Evolutionary conservation across 2,797 vertebrate genomes (phyloP).

Genomic region (Schizopygopsis pylzovi): DNA sequence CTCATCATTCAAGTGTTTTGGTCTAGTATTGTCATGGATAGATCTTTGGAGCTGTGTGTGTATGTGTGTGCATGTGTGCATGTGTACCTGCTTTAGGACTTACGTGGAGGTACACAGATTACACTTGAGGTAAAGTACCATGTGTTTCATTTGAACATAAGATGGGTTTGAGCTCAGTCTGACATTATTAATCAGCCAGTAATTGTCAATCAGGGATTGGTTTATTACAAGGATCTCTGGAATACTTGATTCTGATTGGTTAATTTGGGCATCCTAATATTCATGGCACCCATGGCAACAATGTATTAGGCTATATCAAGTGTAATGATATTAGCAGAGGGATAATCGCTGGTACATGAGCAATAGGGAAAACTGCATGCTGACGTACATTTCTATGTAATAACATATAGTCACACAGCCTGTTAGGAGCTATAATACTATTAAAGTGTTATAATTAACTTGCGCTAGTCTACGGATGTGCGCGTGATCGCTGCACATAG

Average conservation of each 20-base stretch:
- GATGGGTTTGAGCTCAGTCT: constrained; percentile 12
- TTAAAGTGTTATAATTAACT: too few relatives aligned
- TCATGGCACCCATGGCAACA: neutral
- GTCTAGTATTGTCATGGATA: constrained; percentile 30
- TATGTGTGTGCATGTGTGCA: neutral
- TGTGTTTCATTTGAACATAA: constrained; percentile 4
- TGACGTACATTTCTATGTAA: too few relatives aligned
- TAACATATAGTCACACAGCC: too few relatives aligned
- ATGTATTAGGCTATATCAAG: neutral
- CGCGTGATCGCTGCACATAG: too few relatives aligned
- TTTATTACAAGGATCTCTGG: neutral
- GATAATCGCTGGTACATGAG: too few relatives aligned
- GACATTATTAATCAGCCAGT: neutral
- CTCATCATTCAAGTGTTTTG: constrained; percentile 44
- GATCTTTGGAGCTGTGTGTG: constrained; percentile 6
- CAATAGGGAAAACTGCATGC: too few relatives aligned
- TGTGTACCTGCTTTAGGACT: constrained; percentile 16
- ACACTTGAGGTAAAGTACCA: constrained; percentile 1
- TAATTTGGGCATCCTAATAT: neutral
- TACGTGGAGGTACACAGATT: neutral
- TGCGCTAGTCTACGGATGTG: too few relatives aligned
- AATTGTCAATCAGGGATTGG: neutral
- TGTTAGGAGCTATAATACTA: too few relatives aligned
- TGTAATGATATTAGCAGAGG: too few relatives aligned
- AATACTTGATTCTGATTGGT: neutral